A percentile compares a stretch with the other conserved stretches of the same genome.
phyloP scores from a whole-genome alignment of 2,113 vertebrate species.

The Cephalopterus ornatus region DNA sequence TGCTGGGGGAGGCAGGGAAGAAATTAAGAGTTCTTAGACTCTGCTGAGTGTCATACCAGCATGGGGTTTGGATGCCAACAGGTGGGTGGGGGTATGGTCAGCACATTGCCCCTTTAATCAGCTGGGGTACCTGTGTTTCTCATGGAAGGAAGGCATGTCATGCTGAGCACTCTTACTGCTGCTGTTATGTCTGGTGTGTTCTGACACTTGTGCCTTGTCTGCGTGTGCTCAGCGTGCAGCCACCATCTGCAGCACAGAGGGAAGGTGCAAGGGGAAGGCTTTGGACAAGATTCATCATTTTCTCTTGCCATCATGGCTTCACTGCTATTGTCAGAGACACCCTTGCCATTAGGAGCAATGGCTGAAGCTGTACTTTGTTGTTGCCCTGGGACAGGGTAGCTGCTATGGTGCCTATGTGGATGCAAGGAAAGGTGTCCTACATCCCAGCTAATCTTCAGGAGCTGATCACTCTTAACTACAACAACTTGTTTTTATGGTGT shows the following conservation, averaged over 20 bases:
- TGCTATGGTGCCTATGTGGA: background rate
- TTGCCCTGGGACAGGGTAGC: background rate
- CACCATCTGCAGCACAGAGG: background rate
- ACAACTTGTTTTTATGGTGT: background rate
- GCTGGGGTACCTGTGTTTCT: rapidly evolving
- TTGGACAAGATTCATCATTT: background rate
- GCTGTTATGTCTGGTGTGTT: background rate
- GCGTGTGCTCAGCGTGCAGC: rapidly evolving
- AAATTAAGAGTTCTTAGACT: background rate
- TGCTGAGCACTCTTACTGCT: rapidly evolving
- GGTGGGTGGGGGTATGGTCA: background rate
- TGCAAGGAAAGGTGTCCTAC: background rate
- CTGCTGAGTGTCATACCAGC: background rate
- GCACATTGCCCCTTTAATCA: background rate
- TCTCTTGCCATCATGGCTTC: background rate
- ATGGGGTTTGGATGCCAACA: background rate
- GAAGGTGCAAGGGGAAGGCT: background rate
- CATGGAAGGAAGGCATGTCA: background rate
- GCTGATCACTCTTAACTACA: background rate
- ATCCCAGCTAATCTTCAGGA: background rate
- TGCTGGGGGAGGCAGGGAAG: background rate
- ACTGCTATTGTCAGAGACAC: background rate
- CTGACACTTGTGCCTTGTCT: background rate
- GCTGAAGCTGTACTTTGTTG: background rate
- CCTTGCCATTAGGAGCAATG: background rate